Evolutionary conservation across 2,888 invertebrate genomes (phyloP), one percentile per base, ranked within the genome.

Genomic region (Trichopria drosophilae): DNA sequence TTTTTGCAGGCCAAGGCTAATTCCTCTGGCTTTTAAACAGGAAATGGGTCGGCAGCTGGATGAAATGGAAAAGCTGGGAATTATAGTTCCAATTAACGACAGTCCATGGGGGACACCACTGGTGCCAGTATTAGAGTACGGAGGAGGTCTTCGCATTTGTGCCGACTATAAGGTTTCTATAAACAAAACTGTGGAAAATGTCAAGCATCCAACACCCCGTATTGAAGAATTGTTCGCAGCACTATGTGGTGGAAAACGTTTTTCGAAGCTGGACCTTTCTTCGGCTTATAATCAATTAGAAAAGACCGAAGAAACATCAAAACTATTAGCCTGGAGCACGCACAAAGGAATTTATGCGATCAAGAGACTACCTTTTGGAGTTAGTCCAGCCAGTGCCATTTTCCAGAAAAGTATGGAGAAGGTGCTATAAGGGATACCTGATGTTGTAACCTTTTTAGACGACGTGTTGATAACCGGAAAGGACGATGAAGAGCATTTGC

Each of bases 301-400:
- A 28, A 37, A 72, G 7, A 62, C 66, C 19, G 62, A 68, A 13
- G 51, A 60, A 15, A 61, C 57, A 3, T 35, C 52, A n/a, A 58
- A 56, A 28, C 55, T 62, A 16, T 58, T 64, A 10, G 64, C 66
- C 1, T 61, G 65, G 52, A 65, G 61, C 39, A 67, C 66, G 6
- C 59, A 61, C 16, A 53, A 28, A 10, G 60, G 60, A 4, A 47
- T 60, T 15, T 61, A 46, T 43, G 22, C 31, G 6, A 47, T 63
- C 43, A 52, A 60, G 32, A 45, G 68, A 47, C 51, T 71, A 13
- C 63, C 69, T 9, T 71, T 66, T 57, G 71, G 71, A 4, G 64
- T 24, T 1, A 66, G 68, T 22, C 67, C 70, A 12, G 69, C 71
- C 1, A 66, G 69, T 12, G 64, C 69, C 9, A 71, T 72, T 57